A percentile compares a stretch with the other conserved stretches of the same genome.
Conservation (phyloP, 2,113 vertebrate genomes). For the Etia nguti region DNA sequence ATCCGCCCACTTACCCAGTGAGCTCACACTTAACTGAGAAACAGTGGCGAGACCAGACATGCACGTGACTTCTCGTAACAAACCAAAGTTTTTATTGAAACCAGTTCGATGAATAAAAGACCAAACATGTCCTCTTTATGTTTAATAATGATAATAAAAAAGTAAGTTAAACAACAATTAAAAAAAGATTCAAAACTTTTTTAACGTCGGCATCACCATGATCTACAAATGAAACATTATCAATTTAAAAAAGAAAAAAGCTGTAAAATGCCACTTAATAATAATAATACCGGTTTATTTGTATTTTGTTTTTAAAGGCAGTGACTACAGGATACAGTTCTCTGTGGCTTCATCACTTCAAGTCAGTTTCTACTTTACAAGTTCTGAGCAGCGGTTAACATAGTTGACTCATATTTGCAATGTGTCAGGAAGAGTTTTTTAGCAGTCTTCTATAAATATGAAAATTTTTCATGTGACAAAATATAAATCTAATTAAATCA, state of each 20-base stretch:
- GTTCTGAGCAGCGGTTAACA: neutral
- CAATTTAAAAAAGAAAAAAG: neutral
- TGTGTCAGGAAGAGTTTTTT: neutral
- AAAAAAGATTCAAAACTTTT: neutral
- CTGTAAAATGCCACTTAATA: neutral
- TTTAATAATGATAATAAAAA: neutral
- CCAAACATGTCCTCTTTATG: neutral
- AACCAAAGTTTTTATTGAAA: neutral
- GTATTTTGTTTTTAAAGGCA: neutral
- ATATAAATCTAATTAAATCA: neutral
- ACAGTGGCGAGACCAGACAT: neutral
- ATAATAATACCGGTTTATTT: too few species aligned
- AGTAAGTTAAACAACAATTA: neutral
- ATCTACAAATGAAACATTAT: neutral
- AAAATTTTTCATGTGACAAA: neutral
- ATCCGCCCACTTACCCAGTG: neutral
- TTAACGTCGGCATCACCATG: neutral
- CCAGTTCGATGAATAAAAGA: rapidly evolving
- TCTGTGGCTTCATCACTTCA: neutral
- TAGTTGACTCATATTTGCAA: neutral
- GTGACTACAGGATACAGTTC: neutral
- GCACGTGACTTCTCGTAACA: neutral
- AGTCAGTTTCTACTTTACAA: neutral
- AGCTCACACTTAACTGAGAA: neutral
- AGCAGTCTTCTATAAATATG: neutral